These are phyloP conservation scores for Melanostoma scalare DNA, from an alignment of 2,888 invertebrate genomes.

Conservation along the genomic window DNA sequence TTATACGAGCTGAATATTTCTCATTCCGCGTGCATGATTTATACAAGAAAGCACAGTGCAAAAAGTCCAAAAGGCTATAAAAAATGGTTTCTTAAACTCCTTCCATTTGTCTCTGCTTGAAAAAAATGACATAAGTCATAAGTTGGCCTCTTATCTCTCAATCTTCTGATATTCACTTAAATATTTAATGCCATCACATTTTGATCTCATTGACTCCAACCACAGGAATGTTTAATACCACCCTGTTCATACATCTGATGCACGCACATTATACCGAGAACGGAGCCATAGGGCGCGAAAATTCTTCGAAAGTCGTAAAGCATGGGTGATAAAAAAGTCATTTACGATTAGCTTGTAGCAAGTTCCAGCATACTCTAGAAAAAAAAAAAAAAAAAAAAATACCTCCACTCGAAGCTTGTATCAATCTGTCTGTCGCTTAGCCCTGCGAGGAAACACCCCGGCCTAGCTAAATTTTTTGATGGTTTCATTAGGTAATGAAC, in stretches of 20 bases:
- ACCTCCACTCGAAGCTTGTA: slow-evolving; percentile 23
- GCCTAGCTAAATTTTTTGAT: slow-evolving; percentile 52
- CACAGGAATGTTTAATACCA: background rate
- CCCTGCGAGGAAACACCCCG: slow-evolving; percentile 17
- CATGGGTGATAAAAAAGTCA: slow-evolving; percentile 67
- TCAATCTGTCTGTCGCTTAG: slow-evolving; percentile 41
- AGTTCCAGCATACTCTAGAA: slow-evolving; percentile 31
- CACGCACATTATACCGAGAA: slow-evolving; percentile 6
- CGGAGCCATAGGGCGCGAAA: slow-evolving; percentile 51
- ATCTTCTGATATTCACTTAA: background rate
- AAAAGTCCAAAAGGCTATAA: too few species aligned
- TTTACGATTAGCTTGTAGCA: slow-evolving; percentile 70
- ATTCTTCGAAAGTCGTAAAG: slow-evolving; percentile 63
- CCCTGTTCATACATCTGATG: slow-evolving; percentile 32
- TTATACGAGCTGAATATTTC: too few species aligned
- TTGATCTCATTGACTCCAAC: background rate
- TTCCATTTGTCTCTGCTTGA: too few species aligned
- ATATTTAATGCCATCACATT: slow-evolving; percentile 21
- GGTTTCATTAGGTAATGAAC: slow-evolving; percentile 70
- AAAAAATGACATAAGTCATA: too few species aligned
- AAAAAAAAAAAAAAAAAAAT: slow-evolving; percentile 4
- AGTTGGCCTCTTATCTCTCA: too few species aligned
- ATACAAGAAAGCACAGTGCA: too few species aligned
- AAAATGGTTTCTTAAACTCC: too few species aligned
- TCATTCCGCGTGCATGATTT: too few species aligned